These are phyloP conservation scores for Saimiri boliviensis DNA, from an alignment of 2,113 vertebrate genomes.

Conservation along the genomic window DNA sequence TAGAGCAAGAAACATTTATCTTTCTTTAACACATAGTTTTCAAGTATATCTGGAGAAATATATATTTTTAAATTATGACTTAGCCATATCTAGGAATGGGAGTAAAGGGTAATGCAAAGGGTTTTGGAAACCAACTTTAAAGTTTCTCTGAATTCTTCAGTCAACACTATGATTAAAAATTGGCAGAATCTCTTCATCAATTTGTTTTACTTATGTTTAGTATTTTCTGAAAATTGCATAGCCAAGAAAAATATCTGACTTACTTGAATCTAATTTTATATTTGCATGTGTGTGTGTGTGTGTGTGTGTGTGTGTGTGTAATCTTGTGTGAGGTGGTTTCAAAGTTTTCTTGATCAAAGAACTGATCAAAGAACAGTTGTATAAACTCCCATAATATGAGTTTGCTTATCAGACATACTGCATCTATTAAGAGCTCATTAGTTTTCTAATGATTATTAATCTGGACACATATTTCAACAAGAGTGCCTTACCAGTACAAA, in stretches of 20 bases:
- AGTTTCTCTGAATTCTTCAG: background rate
- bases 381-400: background rate
- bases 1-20: background rate
- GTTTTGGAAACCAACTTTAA: background rate
- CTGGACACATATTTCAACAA: background rate
- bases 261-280: background rate
- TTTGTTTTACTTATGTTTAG: constrained; percentile 7
- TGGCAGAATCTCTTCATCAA: background rate
- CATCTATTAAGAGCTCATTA: constrained; percentile 3
- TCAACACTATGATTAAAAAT: background rate
- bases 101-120: background rate
- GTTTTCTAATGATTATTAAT: background rate
- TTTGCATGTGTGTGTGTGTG: too few relatives aligned
- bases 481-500: background rate
- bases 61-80: background rate
- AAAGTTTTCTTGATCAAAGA: constrained; percentile 23
- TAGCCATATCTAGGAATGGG: background rate
- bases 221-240: constrained; percentile 42
- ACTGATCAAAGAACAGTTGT: background rate
- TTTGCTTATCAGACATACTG: background rate
- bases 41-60: background rate
- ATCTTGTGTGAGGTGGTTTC: background rate
- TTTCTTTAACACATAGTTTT: background rate
- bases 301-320: too few relatives aligned
- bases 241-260: background rate